phyloP scores from a whole-genome alignment of 2,888 invertebrate genomes.

The Tinea trinotella region DNA sequence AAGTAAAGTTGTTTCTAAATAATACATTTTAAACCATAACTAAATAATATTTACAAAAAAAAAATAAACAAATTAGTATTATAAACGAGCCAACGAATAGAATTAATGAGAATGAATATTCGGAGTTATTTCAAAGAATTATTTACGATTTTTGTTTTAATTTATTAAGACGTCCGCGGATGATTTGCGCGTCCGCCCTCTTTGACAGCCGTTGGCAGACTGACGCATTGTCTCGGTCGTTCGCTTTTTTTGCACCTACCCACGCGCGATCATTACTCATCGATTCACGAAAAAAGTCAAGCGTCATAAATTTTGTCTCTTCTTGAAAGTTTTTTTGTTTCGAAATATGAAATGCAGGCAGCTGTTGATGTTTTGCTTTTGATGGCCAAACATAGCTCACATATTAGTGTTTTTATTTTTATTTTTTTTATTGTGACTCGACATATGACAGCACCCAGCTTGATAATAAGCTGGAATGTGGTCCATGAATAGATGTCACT shows the following conservation, averaged over 20 bases:
- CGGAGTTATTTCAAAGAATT: background rate
- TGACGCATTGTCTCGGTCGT: slow-evolving; percentile 4
- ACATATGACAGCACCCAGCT: too few species aligned
- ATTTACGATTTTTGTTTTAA: background rate
- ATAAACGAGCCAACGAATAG: slow-evolving; percentile 4
- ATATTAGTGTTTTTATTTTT: background rate
- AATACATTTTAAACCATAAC: too few species aligned
- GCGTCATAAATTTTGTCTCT: slow-evolving; percentile 16
- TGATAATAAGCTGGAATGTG: too few species aligned
- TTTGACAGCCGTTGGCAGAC: background rate
- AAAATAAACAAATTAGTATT: slow-evolving; percentile 3
- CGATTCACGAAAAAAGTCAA: background rate
- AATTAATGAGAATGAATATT: background rate
- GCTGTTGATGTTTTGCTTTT: too few species aligned
- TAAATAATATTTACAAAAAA: too few species aligned
- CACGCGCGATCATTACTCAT: slow-evolving; percentile 16
- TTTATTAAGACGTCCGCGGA: background rate
- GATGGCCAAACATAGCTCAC: background rate
- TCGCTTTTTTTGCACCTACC: slow-evolving; percentile 3
- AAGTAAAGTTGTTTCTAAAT: too few species aligned
- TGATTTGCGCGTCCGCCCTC: slow-evolving; percentile 5
- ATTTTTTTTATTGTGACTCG: too few species aligned
- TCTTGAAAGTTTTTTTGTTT: background rate
- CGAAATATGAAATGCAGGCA: background rate
- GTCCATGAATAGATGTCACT: too few species aligned